Conservation (phyloP, 1,140 invertebrate genomes). For the Listronotus bonariensis region DNA sequence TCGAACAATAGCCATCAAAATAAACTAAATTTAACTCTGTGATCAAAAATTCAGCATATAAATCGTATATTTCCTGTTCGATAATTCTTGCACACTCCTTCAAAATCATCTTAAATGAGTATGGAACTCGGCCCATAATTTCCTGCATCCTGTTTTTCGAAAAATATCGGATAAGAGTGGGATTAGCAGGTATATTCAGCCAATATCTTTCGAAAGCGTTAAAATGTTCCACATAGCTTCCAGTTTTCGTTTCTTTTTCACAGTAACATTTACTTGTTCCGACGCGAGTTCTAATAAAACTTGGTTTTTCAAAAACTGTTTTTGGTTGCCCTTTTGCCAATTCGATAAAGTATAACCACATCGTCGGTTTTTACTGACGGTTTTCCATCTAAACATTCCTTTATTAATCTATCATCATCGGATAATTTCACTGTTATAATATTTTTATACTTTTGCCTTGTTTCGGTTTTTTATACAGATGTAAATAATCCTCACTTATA, state of each 20-base stretch:
- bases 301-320: constrained; percentile 16
- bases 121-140: constrained; percentile 35
- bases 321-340: constrained; percentile 22
- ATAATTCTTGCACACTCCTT: constrained; percentile 44
- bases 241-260: constrained; percentile 1
- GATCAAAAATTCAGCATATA: constrained; percentile 41
- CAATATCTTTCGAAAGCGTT: constrained; percentile 34
- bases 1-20: neutral
- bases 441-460: constrained; percentile 3
- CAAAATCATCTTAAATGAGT: constrained; percentile 44
- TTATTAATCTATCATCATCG: constrained; percentile 10
- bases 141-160: constrained; percentile 32
- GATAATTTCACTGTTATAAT: constrained; percentile 23
- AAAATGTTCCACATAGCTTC: constrained; percentile 1
- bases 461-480: constrained; percentile 11
- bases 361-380: constrained; percentile 6
- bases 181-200: constrained; percentile 32
- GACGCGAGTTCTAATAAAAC: neutral
- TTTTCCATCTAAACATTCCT: constrained; percentile 11
- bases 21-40: constrained; percentile 43
- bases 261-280: constrained; percentile 15
- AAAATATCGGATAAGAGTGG: constrained; percentile 9
- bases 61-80: constrained; percentile 43
- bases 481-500: constrained; percentile 23
- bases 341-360: constrained; percentile 23